phyloP scores from a whole-genome alignment of 2,113 vertebrate genomes.

The Calyptommatus sinebrachiatus region DNA sequence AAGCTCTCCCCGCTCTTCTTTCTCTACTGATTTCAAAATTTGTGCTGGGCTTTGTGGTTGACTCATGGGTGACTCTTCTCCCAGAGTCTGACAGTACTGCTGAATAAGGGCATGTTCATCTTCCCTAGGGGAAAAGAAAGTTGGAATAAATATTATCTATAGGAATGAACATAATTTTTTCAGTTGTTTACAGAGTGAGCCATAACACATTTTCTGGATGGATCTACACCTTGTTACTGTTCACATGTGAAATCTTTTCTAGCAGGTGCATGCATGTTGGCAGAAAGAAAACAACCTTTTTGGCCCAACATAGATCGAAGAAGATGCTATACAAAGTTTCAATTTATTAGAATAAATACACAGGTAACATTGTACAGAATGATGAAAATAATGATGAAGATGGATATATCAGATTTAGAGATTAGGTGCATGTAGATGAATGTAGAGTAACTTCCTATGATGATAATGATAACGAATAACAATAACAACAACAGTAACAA shows the following conservation, averaged over 20 bases:
- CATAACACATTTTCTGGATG: background rate
- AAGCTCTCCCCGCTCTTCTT: constrained; percentile 89
- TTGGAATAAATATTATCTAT: constrained; percentile 10
- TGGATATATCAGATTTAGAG: background rate
- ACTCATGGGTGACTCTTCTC: constrained; percentile 87
- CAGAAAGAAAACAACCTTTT: background rate
- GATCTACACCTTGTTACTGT: background rate
- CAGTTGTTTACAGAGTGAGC: constrained; percentile 1
- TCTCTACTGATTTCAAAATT: constrained; percentile 93
- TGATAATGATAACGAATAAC: too few species aligned
- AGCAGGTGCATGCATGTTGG: background rate
- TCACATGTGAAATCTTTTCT: background rate
- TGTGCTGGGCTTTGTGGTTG: constrained; percentile 95
- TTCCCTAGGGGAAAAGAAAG: constrained; percentile 74
- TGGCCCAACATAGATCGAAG: background rate
- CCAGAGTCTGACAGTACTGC: constrained; percentile 95
- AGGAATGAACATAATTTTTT: background rate
- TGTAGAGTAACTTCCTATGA: background rate
- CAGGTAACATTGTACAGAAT: background rate
- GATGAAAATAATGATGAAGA: background rate
- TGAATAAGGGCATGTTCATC: constrained; percentile 95
- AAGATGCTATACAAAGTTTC: background rate
- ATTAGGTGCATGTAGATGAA: background rate
- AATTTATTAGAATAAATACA: background rate
- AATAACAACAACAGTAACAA: too few species aligned